Evolutionary conservation across 2,113 vertebrate species (phyloP).

Genomic region (Phaethornis superciliosus): DNA sequence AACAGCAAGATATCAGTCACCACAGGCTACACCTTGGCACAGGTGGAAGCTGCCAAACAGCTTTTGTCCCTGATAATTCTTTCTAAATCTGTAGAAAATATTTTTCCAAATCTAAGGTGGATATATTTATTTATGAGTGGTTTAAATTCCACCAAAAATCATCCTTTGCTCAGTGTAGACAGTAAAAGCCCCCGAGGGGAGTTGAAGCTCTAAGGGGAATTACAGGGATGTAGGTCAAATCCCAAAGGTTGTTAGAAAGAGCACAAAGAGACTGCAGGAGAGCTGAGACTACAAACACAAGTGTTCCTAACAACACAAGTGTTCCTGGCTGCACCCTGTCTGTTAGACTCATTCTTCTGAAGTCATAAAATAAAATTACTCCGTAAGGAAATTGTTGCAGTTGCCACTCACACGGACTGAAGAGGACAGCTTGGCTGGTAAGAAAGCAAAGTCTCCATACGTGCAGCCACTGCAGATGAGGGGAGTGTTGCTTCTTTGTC

Average conservation of each 20-base stretch:
- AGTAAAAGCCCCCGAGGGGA: neutral
- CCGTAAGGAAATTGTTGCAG: neutral
- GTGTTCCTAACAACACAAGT: neutral
- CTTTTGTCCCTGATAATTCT: neutral
- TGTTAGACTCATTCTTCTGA: neutral
- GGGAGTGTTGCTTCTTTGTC: neutral
- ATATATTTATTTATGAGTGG: neutral
- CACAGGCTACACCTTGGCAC: neutral
- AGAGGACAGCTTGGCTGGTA: neutral
- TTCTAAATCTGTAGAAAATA: accelerated
- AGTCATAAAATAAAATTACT: neutral
- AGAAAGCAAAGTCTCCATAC: neutral
- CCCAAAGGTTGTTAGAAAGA: neutral
- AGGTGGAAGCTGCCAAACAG: neutral
- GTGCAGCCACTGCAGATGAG: neutral
- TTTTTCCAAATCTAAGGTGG: neutral
- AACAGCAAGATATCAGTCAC: neutral
- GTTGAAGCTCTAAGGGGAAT: neutral
- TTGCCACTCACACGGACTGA: neutral
- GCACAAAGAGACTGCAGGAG: neutral
- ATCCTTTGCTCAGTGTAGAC: neutral
- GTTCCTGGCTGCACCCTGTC: neutral
- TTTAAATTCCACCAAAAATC: neutral
- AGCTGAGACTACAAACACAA: neutral
- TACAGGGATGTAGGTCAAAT: neutral